Base-by-base conservation (phyloP, 2,888 invertebrate species). In the Vanessa cardui region DNA sequence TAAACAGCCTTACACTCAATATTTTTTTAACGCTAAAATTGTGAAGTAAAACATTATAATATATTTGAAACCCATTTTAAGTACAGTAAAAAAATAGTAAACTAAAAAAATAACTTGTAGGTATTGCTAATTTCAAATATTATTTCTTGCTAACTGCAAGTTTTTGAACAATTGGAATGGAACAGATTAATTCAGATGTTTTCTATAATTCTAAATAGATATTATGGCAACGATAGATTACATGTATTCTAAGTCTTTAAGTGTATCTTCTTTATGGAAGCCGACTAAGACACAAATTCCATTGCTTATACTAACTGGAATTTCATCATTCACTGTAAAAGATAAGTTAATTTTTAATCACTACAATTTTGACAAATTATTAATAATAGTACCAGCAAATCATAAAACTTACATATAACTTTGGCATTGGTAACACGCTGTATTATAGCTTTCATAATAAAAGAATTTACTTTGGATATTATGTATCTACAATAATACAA, bases 1-100 rank as follows among this genome's bases (percentile, higher is more conserved):
- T 96, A 92, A 98, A 98, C 31, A 98, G 75, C 62, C 96, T 94
- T 1, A 96, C 84, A 75, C 95, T 96, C n/a, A 98, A 86, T 62
- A 98, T 94, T 84, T 98, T 98, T 21, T 94, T 93, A 0, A 95
- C 95, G 76, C 97, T 97, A 83, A 66, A 86, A 85, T 44, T 46
- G 54, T 39, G 21, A 64, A 44, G 2, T 39, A 20, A 45, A 62
- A 62, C n/a, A 47, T 26, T 54, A 15, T 39, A 46, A 59, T 6
- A 26, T 26, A 26, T 26, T n/a, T 26, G 26, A 5, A 26, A 26
- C 26, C 3, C 26, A 26, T 26, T 5, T 26, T 26, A 26, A 26
- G 26, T 5, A 26, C 3, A 5, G 26, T 26, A 5, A 26, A 26
- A 5, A 5, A 26, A 26, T 26, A 2, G 26, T 26, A 5, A 26